Evolutionary conservation across 2,888 invertebrate genomes (phyloP), one percentile per base, ranked within the genome.

Genomic region (Argyra leucocephala): DNA sequence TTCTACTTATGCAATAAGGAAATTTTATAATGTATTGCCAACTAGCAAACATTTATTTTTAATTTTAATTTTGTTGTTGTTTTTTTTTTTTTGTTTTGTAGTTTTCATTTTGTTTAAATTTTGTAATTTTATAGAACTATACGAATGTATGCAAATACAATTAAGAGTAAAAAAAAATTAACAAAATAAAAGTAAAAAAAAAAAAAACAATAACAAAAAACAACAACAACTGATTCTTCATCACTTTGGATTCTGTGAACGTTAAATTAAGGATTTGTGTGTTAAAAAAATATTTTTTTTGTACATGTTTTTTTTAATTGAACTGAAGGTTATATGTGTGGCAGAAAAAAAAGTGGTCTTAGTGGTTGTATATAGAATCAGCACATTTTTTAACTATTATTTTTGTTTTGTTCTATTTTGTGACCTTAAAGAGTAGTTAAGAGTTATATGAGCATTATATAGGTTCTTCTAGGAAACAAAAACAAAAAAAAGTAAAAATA

Each of bases 391-490:
- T n/a, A n/a, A n/a, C n/a, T n/a, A n/a, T n/a, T n/a, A n/a, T n/a
- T n/a, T n/a, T n/a, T n/a, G n/a, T n/a, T n/a, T n/a, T n/a, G 31
- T 31, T 5, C 10, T 31, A 18, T n/a, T 48, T 12, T 18, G 18
- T 48, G 48, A 48, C 48, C 48, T 48, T 48, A 48, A 48, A 48
- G n/a, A 48, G 48, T 48, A 18, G n/a, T n/a, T n/a, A n/a, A n/a
- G n/a, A n/a, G n/a, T n/a, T n/a, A n/a, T n/a, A n/a, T n/a, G n/a
- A n/a, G n/a, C n/a, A n/a, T n/a, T n/a, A n/a, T n/a, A n/a, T n/a
- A n/a, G n/a, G n/a, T n/a, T n/a, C n/a, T n/a, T n/a, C n/a, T n/a
- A n/a, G 48, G 5, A n/a, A 48, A n/a, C 48, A 5, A 5, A 48
- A 48, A 9, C 4, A 18, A 48, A 48, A 31, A 31, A 31, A 26